Evolutionary conservation across 2,113 vertebrate species (phyloP).

Genomic region (Lutjanus erythropterus): DNA sequence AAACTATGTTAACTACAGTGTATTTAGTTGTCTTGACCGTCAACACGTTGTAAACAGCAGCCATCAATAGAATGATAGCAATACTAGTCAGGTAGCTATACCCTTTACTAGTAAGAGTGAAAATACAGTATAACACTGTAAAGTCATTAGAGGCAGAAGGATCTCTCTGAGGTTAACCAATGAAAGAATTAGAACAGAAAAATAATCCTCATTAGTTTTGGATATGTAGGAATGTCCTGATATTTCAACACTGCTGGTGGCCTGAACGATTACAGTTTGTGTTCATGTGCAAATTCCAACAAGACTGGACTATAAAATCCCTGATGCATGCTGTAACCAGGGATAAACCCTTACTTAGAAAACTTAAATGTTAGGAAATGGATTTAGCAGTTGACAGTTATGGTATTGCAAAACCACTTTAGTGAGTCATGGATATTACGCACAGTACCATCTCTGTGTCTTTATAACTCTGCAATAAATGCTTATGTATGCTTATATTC

Average conservation of each 20-base stretch:
- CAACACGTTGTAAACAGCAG: constrained; percentile 1
- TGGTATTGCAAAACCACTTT: not conserved
- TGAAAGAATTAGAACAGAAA: not conserved
- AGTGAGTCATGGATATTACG: not conserved
- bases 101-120: not conserved
- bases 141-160: not conserved
- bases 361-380: not conserved
- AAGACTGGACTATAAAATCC: not conserved
- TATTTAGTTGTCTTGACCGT: constrained; percentile 1
- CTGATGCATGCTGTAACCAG: not conserved
- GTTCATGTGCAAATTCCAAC: constrained; percentile 3
- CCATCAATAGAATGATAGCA: not conserved
- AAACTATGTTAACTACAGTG: not conserved
- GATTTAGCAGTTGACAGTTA: not conserved
- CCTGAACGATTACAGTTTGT: constrained; percentile 1
- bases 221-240: not conserved
- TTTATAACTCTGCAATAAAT: not conserved
- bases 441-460: not conserved
- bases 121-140: not conserved
- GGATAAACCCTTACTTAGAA: constrained; percentile 2
- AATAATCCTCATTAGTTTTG: not conserved
- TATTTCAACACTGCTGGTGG: not conserved
- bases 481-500: not conserved
- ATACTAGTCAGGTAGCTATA: not conserved
- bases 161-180: constrained; percentile 1